Percentiles rank a stretch among this genome's conserved stretches.
Evolutionary conservation across 2,113 vertebrate genomes (phyloP).

Genomic region (Gymnocephalus cernua): DNA sequence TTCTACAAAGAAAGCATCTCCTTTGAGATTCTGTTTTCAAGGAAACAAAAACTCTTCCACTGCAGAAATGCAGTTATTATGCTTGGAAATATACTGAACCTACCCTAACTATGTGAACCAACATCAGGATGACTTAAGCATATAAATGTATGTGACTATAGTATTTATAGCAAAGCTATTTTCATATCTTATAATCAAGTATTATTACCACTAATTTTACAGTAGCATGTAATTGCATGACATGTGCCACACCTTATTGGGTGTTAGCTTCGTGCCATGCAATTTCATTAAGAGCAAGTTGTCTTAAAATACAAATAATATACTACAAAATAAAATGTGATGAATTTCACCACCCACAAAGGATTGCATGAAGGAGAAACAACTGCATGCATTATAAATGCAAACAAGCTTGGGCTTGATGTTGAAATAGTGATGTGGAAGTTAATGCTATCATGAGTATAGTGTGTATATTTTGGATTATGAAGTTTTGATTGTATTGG

Average conservation of each 20-base stretch:
- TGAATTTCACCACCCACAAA: background rate
- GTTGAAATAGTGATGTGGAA: background rate
- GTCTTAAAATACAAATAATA: constrained; percentile 6
- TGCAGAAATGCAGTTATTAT: constrained; percentile 18
- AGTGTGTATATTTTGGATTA: background rate
- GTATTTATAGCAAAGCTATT: constrained; percentile 16
- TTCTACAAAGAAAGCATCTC: constrained; percentile 52
- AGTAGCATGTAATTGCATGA: background rate
- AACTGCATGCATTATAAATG: background rate
- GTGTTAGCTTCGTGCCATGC: background rate
- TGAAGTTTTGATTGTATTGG: background rate
- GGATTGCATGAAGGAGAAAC: background rate
- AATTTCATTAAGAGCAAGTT: background rate
- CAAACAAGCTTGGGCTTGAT: background rate
- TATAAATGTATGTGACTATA: background rate
- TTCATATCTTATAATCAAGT: constrained; percentile 9
- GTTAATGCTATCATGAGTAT: background rate
- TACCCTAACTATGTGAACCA: constrained; percentile 24
- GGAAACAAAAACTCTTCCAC: constrained; percentile 41
- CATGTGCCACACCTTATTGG: constrained; percentile 6
- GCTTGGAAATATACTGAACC: constrained; percentile 21
- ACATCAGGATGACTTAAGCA: constrained; percentile 9
- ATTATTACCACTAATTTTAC: constrained; percentile 1
- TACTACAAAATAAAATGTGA: background rate
- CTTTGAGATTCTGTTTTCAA: constrained; percentile 38